Evolutionary conservation across 2,888 invertebrate genomes (phyloP).

Genomic region (Lithosia quadra): DNA sequence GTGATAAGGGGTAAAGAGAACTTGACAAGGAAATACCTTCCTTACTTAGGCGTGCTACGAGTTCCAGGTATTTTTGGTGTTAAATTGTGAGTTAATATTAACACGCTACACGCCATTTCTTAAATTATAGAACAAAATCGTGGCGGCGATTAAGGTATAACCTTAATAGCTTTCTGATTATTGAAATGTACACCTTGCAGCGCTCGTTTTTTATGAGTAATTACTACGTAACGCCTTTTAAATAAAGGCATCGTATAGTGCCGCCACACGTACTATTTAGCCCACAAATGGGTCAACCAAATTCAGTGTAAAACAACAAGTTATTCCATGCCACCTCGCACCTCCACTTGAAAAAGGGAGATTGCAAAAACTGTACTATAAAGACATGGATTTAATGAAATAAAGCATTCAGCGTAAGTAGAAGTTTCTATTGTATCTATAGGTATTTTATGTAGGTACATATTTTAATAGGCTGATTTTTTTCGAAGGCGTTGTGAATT

Average conservation of each 20-base stretch:
- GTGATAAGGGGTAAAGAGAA: constrained; percentile 63
- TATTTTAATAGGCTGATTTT: too few relatives aligned
- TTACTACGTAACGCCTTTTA: constrained; percentile 7
- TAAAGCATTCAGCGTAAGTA: not conserved
- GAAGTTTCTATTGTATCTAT: too few relatives aligned
- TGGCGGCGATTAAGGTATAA: not conserved
- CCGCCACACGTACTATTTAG: not conserved
- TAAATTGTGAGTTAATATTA: constrained; percentile 15
- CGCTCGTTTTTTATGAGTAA: not conserved
- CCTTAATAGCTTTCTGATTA: constrained; percentile 11
- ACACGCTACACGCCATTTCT: constrained; percentile 11
- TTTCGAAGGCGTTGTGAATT: too few relatives aligned
- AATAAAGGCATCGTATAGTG: not conserved
- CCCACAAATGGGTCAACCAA: constrained; percentile 6
- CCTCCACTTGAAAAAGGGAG: not conserved
- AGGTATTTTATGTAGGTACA: too few relatives aligned
- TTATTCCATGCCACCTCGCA: constrained; percentile 1
- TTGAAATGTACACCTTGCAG: constrained; percentile 6
- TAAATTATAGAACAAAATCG: constrained; percentile 8
- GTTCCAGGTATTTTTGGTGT: constrained; percentile 15
- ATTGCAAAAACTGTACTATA: not conserved
- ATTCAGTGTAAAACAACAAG: too few relatives aligned
- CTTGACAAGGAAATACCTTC: constrained; percentile 43
- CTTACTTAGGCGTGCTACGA: constrained; percentile 24
- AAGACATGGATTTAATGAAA: not conserved